Conservation (phyloP, 2,888 invertebrate species). For the Herminia tarsipennalis region DNA sequence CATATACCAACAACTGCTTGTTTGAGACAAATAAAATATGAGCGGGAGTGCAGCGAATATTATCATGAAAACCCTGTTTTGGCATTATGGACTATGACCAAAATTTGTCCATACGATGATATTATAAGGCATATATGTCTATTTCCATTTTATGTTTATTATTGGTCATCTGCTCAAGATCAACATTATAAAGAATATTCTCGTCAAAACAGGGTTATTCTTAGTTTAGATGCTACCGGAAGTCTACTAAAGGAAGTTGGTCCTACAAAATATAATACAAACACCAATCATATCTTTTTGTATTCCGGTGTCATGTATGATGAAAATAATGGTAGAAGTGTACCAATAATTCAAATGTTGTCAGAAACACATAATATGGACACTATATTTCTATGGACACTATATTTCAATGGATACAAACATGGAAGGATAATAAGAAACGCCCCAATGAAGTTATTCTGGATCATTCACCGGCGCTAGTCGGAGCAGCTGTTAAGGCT, state of each 20-base stretch:
- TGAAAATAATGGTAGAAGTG: not conserved
- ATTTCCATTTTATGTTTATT: slow-evolving; percentile 1
- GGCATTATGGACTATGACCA: not conserved
- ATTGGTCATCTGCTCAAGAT: not conserved
- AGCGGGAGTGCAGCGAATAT: not conserved
- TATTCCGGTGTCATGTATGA: slow-evolving; percentile 2
- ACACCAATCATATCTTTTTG: not conserved
- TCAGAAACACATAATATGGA: slow-evolving; percentile 1
- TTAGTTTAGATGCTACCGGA: slow-evolving; percentile 2
- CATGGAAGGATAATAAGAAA: not conserved
- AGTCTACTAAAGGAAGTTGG: not conserved
- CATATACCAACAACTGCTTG: not conserved
- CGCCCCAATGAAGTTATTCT: not conserved
- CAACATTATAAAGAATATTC: not conserved
- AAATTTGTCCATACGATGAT: not conserved
- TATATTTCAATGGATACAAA: not conserved
- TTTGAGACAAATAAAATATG: not conserved
- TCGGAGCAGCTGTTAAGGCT: slow-evolving; percentile 3
- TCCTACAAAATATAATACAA: not conserved
- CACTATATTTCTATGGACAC: not conserved
- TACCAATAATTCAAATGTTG: slow-evolving; percentile 1
- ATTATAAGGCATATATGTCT: not conserved
- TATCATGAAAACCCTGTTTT: not conserved
- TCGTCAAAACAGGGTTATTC: not conserved
- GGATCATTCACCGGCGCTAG: not conserved